A percentile compares a stretch with the other conserved stretches of the same genome.
Evolutionary conservation across 2,113 vertebrate species (phyloP).

Genomic region (Nothobranchius kuhntae): DNA sequence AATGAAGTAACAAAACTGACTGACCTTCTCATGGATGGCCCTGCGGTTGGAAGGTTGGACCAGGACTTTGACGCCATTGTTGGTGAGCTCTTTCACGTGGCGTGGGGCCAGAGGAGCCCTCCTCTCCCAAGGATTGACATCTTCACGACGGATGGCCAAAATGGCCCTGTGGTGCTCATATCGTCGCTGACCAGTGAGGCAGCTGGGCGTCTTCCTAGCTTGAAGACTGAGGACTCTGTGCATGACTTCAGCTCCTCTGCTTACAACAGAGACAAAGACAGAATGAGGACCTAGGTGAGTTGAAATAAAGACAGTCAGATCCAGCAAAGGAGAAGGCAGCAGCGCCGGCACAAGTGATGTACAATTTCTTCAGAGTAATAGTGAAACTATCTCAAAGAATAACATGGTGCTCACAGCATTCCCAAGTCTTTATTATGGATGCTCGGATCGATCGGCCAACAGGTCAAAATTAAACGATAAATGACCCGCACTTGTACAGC

Average conservation of each 20-base stretch:
- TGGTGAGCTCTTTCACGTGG: constrained; percentile 89
- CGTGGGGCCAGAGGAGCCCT: constrained; percentile 92
- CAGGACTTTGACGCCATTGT: constrained; percentile 91
- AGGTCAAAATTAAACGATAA: too few species aligned
- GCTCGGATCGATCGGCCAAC: too few species aligned
- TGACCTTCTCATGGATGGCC: constrained; percentile 93
- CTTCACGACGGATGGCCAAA: constrained; percentile 91
- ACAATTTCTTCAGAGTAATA: too few species aligned
- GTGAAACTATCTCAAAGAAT: too few species aligned
- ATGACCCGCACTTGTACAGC: too few species aligned
- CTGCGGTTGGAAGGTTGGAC: constrained; percentile 94
- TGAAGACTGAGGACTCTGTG: constrained; percentile 75
- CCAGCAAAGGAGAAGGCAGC: too few species aligned
- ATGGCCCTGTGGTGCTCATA: constrained; percentile 79
- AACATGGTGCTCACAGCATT: too few species aligned
- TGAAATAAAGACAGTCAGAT: not conserved
- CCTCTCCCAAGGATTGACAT: constrained; percentile 93
- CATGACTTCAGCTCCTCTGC: constrained; percentile 78
- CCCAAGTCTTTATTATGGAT: too few species aligned
- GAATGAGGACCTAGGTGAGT: not conserved
- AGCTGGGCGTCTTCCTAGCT: constrained; percentile 35
- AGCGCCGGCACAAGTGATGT: too few species aligned
- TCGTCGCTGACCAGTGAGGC: constrained; percentile 46
- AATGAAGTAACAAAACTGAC: not conserved
- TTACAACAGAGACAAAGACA: constrained; percentile 25